Evolutionary conservation across 2,113 vertebrate species (phyloP).

Genomic region (Poicephalus gulielmi): DNA sequence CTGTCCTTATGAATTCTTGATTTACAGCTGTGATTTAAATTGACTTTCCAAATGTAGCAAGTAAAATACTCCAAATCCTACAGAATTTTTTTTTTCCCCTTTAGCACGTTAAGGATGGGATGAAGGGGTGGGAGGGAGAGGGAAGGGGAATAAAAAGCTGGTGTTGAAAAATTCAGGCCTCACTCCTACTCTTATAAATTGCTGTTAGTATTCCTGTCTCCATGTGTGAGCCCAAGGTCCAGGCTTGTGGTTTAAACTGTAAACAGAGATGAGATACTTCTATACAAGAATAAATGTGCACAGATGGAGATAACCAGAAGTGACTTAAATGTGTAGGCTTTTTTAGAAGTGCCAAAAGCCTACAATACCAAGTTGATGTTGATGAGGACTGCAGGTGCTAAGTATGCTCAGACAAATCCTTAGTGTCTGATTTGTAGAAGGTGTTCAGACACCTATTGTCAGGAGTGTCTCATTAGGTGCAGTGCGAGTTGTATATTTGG

Average conservation of each 20-base stretch:
- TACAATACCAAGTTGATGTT: neutral
- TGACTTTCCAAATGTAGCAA: neutral
- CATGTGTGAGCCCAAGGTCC: neutral
- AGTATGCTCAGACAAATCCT: neutral
- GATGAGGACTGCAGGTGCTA: constrained; percentile 19
- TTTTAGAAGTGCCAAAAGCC: constrained; percentile 38
- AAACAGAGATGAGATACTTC: constrained; percentile 32
- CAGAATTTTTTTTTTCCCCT: neutral
- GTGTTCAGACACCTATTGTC: neutral
- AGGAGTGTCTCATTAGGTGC: neutral
- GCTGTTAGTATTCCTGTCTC: constrained; percentile 12
- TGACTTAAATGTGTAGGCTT: constrained; percentile 26
- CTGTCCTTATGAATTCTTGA: neutral
- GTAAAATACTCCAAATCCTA: neutral
- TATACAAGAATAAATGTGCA: constrained; percentile 7
- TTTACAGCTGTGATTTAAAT: neutral
- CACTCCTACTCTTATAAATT: neutral
- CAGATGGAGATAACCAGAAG: constrained; percentile 57
- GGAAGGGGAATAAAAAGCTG: neutral
- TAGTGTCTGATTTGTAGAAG: neutral
- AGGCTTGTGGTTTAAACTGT: constrained; percentile 2
- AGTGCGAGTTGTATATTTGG: neutral
- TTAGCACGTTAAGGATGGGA: neutral
- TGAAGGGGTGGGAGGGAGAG: accelerated
- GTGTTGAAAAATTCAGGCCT: neutral